Conservation (phyloP, 2,113 vertebrate species). For the Vireo altiloquus region DNA sequence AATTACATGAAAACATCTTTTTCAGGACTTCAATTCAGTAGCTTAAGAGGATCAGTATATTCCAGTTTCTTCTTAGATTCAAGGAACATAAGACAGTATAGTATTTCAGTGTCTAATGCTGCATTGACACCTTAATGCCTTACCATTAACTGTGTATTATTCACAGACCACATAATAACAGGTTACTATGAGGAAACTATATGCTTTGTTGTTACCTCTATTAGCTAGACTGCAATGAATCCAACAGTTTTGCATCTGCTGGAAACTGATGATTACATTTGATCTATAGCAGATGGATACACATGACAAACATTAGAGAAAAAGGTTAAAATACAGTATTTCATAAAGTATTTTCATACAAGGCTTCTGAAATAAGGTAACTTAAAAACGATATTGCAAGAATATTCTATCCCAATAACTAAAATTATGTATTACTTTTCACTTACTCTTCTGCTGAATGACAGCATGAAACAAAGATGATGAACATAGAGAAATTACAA, state of each 20-base stretch:
- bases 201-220: not conserved
- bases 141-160: not conserved
- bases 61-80: not conserved
- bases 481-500: not conserved
- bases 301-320: not conserved
- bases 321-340: not conserved
- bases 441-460: not conserved
- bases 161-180: not conserved
- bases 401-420: not conserved
- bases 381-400: not conserved
- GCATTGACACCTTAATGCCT: not conserved
- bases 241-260: not conserved
- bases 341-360: not conserved
- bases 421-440: not conserved
- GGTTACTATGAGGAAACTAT: not conserved
- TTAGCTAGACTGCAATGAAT: not conserved
- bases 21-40: constrained; percentile 1
- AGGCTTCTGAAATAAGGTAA: not conserved
- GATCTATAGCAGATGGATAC: not conserved
- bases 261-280: not conserved
- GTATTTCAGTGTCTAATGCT: not conserved
- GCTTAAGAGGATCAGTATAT: constrained; percentile 30
- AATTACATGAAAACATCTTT: constrained; percentile 36
- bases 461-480: not conserved
- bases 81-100: not conserved